Evolutionary conservation across 1,140 invertebrate species (phyloP), one percentile per base, ranked within the genome.

Genomic region (Rhagoletis zephyria): DNA sequence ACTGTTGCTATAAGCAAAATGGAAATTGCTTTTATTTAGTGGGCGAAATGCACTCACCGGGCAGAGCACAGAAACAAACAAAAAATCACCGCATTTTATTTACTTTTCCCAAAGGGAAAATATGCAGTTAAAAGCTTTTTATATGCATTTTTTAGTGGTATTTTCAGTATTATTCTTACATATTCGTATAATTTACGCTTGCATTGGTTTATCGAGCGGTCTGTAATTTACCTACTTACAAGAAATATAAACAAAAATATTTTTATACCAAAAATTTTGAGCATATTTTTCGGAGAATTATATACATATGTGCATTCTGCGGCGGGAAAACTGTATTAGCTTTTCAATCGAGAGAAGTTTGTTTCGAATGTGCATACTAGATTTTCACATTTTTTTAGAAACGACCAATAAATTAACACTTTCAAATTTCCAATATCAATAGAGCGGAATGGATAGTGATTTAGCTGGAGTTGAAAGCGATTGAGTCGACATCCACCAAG

Each of bases 21-120:
- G 74, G 40, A 81, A 81, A 81, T 81, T 81, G 74, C 51, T 81
- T 81, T 81, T 81, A 81, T 81, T 74, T 74, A 74, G 67, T 74
- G 42, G 42, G 67, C 45, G 56, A 56, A 81, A 56, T 81, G 74
- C 74, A 81, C 74, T 81, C 48, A 30, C 48, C 74, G 48, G 12
- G n/a, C 48, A 1, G 4, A 14, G 3, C 4, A 30, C 65, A 70
- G 64, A 3, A 7, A 65, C 9, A 7, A 19, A 19, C 2, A 67
- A 40, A 5, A 4, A 45, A 70, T 30, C 4, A 67, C 30, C 7
- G 48, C 14, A 19, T 12, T 59, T 81, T 81, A 81, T 81, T 81
- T 56, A 81, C 74, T 81, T 56, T 81, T 81, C 74, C 12, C 74
- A 81, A 81, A 81, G 74, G 74, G 74, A 81, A 81, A 81, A 81